Evolutionary conservation across 2,888 invertebrate genomes (phyloP).

Genomic region (Arrhopalites spinosus): DNA sequence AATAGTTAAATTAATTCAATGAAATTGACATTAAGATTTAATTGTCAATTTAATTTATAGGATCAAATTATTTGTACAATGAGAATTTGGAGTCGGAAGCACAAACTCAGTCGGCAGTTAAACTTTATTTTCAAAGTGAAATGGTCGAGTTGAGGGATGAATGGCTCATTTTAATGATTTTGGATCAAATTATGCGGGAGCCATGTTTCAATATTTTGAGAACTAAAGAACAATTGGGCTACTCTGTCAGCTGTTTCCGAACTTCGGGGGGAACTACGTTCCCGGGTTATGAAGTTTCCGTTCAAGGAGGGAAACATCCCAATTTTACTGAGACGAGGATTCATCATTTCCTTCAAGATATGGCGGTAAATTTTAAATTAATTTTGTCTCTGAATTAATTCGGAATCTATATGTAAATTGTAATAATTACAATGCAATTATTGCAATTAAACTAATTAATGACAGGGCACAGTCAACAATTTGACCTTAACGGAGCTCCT

Average conservation of each 20-base stretch:
- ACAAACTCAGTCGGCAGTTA: slow-evolving; percentile 84
- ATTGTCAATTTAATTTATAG: slow-evolving; percentile 1
- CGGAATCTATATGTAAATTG: neutral
- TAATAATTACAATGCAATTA: too few species aligned
- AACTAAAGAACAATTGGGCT: slow-evolving; percentile 88
- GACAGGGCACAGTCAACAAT: neutral
- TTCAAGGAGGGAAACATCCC: slow-evolving; percentile 65
- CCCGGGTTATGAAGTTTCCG: neutral
- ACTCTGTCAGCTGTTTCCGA: slow-evolving; percentile 86
- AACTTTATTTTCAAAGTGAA: slow-evolving; percentile 85
- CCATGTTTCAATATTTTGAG: slow-evolving; percentile 89
- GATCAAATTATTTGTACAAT: slow-evolving; percentile 66
- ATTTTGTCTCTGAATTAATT: neutral
- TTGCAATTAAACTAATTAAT: too few species aligned
- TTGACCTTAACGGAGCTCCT: slow-evolving; percentile 71
- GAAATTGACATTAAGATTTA: neutral
- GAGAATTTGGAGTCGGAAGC: slow-evolving; percentile 78
- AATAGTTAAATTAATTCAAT: neutral
- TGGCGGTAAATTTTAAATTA: slow-evolving; percentile 70
- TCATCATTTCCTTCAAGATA: slow-evolving; percentile 80
- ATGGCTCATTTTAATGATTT: slow-evolving; percentile 82
- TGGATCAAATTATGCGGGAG: slow-evolving; percentile 85
- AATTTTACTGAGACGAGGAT: slow-evolving; percentile 82
- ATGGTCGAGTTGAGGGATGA: slow-evolving; percentile 68
- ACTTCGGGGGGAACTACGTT: slow-evolving; percentile 70